These are phyloP conservation scores for Drosophila pseudoananassae DNA, from an alignment of 1,140 invertebrate genomes.

Conservation along the genomic window DNA sequence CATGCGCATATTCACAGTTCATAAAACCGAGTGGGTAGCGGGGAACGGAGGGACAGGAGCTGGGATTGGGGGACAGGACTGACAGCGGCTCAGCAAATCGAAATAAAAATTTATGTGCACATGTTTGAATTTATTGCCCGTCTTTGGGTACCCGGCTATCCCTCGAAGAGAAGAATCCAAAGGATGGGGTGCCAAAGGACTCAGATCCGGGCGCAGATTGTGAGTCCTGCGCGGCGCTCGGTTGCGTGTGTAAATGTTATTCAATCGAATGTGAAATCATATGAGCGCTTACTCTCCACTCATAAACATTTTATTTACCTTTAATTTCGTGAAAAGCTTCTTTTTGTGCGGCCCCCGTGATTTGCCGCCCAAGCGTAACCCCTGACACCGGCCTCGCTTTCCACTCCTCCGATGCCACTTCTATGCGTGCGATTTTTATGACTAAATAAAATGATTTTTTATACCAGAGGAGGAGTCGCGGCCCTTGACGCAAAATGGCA, in stretches of 20 bases:
- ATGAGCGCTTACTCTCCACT: conserved; percentile 73
- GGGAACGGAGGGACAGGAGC: neutral
- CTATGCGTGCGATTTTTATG: conserved; percentile 71
- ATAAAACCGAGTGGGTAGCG: conserved; percentile 59
- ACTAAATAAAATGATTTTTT: conserved; percentile 75
- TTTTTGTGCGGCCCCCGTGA: conserved; percentile 65
- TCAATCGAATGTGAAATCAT: conserved; percentile 81
- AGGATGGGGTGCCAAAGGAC: conserved; percentile 1
- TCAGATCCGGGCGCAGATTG: conserved; percentile 31
- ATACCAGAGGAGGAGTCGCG: conserved; percentile 23
- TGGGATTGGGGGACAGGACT: conserved; percentile 10
- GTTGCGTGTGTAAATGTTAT: conserved; percentile 80
- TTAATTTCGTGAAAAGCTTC: conserved; percentile 78
- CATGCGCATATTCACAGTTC: conserved; percentile 74
- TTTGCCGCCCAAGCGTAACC: conserved; percentile 32
- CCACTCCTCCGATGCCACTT: conserved; percentile 33
- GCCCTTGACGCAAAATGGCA: conserved; percentile 68
- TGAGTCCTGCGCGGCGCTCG: conserved; percentile 45
- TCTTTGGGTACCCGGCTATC: conserved; percentile 40
- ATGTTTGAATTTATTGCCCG: conserved; percentile 79
- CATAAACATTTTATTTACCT: conserved; percentile 82
- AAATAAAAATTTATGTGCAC: conserved; percentile 81
- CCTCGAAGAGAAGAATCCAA: neutral
- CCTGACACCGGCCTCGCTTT: neutral
- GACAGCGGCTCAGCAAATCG: conserved; percentile 65